Conservation (phyloP, 2,888 invertebrate genomes). For the Hemicrepidius hirtus region DNA sequence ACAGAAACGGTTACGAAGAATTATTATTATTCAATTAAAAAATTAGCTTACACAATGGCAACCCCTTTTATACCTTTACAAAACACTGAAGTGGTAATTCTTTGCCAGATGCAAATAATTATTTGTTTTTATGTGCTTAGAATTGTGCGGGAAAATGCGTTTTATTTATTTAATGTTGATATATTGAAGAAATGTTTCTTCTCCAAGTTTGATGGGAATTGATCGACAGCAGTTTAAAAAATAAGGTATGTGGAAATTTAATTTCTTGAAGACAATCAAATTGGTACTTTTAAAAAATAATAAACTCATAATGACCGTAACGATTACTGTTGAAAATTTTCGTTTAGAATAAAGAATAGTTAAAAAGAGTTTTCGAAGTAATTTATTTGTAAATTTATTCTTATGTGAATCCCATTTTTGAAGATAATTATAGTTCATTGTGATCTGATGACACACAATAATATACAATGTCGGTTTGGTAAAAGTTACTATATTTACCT, state of each 20-base stretch:
- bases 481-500: no score
- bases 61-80: constrained; percentile 27
- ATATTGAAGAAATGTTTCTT: constrained; percentile 31
- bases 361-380: no score
- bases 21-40: not conserved
- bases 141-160: constrained; percentile 25
- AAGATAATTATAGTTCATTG: no score
- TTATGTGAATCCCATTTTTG: no score
- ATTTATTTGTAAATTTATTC: no score
- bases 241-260: not conserved
- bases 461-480: no score
- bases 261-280: no score
- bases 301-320: no score
- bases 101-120: constrained; percentile 30
- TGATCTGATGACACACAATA: no score
- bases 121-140: constrained; percentile 15
- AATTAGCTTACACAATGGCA: constrained; percentile 9
- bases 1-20: not conserved
- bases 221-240: not conserved
- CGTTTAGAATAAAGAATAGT: no score
- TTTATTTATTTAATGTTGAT: constrained; percentile 29
- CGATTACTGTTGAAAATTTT: no score
- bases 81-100: constrained; percentile 16
- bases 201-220: constrained; percentile 28
- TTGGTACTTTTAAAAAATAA: no score